A percentile compares a stretch with the other conserved stretches of the same genome.
phyloP scores from a whole-genome alignment of 2,113 vertebrate species.

The Rhinichthys klamathensis region DNA sequence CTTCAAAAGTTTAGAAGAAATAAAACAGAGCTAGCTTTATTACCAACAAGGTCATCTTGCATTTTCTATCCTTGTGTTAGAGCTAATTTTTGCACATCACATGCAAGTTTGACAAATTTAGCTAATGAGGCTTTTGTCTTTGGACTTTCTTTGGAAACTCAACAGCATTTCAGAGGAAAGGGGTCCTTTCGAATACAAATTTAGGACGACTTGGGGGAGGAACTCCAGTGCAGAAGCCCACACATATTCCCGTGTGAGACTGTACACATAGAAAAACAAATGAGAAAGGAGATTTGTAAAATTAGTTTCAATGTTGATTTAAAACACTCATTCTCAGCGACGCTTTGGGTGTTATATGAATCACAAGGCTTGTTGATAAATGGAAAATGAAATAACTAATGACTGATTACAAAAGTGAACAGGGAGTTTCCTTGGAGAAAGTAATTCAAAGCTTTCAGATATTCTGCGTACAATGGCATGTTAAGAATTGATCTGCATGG shows the following conservation, averaged over 20 bases:
- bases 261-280: slow-evolving; percentile 6
- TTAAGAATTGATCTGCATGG: slow-evolving; percentile 44
- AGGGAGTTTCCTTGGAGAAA: neutral
- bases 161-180: slow-evolving; percentile 60
- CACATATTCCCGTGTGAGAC: neutral
- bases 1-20: slow-evolving; percentile 1
- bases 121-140: slow-evolving; percentile 78
- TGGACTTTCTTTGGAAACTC: slow-evolving; percentile 51
- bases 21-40: slow-evolving; percentile 12
- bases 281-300: slow-evolving; percentile 26
- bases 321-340: neutral
- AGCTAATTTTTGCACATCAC: slow-evolving; percentile 50
- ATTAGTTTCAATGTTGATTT: slow-evolving; percentile 14
- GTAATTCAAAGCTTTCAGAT: slow-evolving; percentile 18
- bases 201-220: neutral
- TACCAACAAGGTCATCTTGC: slow-evolving; percentile 15
- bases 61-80: neutral
- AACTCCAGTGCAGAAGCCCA: neutral
- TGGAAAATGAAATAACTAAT: slow-evolving; percentile 45
- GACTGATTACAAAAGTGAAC: slow-evolving; percentile 19
- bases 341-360: slow-evolving; percentile 11
- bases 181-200: slow-evolving; percentile 29
- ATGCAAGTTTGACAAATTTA: slow-evolving; percentile 75
- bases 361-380: slow-evolving; percentile 27
- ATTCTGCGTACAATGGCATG: neutral